These are phyloP conservation scores for Rhabdomys pumilio DNA, from an alignment of 2,797 vertebrate species.

Conservation along the genomic window DNA sequence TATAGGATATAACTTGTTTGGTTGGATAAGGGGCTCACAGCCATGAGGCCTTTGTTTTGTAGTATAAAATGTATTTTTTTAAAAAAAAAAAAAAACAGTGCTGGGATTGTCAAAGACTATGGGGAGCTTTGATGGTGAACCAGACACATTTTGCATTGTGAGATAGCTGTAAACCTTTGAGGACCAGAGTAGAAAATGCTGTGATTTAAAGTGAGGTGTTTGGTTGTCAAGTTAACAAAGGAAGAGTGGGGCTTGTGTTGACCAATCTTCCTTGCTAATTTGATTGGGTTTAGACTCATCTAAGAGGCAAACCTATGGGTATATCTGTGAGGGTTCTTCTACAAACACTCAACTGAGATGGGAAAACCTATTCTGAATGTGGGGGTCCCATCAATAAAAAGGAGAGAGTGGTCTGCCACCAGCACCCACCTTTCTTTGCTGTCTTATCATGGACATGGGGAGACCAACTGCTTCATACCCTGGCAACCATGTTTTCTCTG, in stretches of 20 bases:
- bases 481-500: background rate
- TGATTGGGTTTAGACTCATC: background rate
- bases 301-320: background rate
- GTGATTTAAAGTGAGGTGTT: background rate
- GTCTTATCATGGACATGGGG: background rate
- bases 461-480: background rate
- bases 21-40: no score
- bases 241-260: background rate
- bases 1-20: background rate
- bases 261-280: background rate
- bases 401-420: background rate
- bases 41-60: background rate
- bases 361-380: background rate
- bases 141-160: background rate
- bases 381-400: background rate
- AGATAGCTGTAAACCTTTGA: background rate
- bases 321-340: background rate
- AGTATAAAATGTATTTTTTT: background rate
- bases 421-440: background rate
- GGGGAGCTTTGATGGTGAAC: background rate
- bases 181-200: background rate
- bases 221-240: background rate
- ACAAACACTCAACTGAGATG: background rate
- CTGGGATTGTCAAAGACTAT: background rate
- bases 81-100: background rate